Conservation (phyloP, 1,140 invertebrate species). For the Xylocopa sonorina region DNA sequence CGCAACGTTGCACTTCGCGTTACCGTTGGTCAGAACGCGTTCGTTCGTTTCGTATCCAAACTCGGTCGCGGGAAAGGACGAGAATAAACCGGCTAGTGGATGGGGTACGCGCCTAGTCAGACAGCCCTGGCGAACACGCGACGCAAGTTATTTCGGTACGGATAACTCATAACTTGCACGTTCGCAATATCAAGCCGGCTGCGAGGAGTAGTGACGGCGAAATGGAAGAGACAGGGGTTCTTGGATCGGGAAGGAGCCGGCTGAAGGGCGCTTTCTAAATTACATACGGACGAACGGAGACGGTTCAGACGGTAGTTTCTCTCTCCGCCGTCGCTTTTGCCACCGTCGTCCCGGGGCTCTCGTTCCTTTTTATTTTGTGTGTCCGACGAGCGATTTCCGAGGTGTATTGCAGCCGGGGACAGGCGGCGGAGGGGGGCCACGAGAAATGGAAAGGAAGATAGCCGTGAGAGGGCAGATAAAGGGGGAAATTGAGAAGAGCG, state of each 20-base stretch:
- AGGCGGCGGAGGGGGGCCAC: background rate
- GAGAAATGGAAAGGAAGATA: background rate
- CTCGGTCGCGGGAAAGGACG: no score
- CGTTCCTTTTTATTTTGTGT: slow-evolving; percentile 39
- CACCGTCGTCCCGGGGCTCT: background rate
- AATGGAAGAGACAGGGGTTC: slow-evolving; percentile 13
- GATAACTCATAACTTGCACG: slow-evolving; percentile 37
- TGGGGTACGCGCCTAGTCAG: background rate
- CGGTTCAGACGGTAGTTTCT: background rate
- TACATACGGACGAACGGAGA: slow-evolving; percentile 43
- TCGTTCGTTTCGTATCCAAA: no score
- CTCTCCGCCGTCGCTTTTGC: background rate
- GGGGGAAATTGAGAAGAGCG: background rate
- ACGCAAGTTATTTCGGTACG: background rate
- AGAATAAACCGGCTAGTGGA: background rate
- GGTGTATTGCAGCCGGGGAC: slow-evolving; percentile 6
- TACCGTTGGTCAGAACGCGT: no score
- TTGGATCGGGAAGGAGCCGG: slow-evolving; percentile 18
- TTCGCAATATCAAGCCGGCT: slow-evolving; percentile 20
- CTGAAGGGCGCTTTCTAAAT: slow-evolving; percentile 35
- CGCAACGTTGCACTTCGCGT: no score
- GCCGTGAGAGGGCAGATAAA: background rate
- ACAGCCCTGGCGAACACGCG: no score
- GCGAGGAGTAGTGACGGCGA: background rate
- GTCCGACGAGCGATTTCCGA: slow-evolving; percentile 28